phyloP scores from a whole-genome alignment of 1,140 invertebrate genomes.

The Drosophila paulistorum region DNA sequence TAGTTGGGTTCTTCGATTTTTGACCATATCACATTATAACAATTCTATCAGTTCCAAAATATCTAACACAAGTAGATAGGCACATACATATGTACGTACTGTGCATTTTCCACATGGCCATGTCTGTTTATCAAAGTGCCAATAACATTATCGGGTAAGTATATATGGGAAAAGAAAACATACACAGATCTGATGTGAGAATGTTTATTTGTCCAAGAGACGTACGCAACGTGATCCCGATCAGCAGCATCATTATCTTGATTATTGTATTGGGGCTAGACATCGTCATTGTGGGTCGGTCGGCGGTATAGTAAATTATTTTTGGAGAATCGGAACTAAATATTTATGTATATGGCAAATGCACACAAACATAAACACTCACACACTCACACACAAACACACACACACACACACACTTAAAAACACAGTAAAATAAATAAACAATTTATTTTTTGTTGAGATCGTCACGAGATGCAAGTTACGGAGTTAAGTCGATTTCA shows the following conservation, averaged over 20 bases:
- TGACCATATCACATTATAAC: not conserved
- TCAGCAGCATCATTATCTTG: slow-evolving; percentile 1
- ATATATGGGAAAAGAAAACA: slow-evolving; percentile 37
- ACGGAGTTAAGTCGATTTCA: slow-evolving; percentile 8
- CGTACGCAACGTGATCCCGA: slow-evolving; percentile 39
- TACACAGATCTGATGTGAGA: not conserved
- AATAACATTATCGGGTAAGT: slow-evolving; percentile 42
- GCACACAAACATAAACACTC: not conserved
- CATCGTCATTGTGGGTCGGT: not conserved
- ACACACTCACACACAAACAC: slow-evolving; percentile 3
- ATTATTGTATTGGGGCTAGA: slow-evolving; percentile 6
- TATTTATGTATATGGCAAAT: slow-evolving; percentile 26
- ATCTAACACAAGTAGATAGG: not conserved
- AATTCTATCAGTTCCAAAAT: not conserved
- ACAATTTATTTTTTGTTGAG: slow-evolving; percentile 8
- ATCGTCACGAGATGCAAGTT: slow-evolving; percentile 21
- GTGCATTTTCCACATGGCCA: slow-evolving; percentile 12
- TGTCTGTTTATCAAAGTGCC: slow-evolving; percentile 16
- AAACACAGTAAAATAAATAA: not conserved
- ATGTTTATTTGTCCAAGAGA: slow-evolving; percentile 41
- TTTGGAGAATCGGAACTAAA: slow-evolving; percentile 5
- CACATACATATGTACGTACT: not conserved
- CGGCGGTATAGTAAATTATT: not conserved
- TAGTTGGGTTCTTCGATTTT: too few relatives aligned
- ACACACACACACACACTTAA: not conserved